phyloP scores from a whole-genome alignment of 2,888 invertebrate genomes.

The Drosophila sordidula region DNA sequence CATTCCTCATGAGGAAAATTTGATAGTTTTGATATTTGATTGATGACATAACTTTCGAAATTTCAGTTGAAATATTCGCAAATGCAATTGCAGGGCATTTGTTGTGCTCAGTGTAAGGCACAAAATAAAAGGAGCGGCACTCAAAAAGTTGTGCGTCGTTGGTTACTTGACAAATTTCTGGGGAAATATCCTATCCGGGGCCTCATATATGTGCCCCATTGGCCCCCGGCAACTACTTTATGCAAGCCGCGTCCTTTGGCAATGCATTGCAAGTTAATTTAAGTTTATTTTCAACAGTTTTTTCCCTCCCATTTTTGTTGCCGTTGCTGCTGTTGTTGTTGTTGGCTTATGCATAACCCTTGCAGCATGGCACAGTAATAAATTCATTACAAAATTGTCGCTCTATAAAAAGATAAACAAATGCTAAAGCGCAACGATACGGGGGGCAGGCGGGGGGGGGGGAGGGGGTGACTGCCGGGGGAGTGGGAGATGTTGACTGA shows the following conservation, averaged over 20 bases:
- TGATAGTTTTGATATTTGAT: neutral
- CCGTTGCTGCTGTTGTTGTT: conserved; percentile 19
- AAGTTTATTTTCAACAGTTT: conserved; percentile 68
- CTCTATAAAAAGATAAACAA: conserved; percentile 78
- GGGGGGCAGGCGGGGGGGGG: neutral
- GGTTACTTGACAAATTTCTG: conserved; percentile 64
- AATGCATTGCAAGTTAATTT: conserved; percentile 70
- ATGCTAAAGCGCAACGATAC: conserved; percentile 38
- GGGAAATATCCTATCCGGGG: conserved; percentile 46
- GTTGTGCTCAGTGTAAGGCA: conserved; percentile 21
- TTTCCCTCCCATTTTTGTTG: conserved; percentile 17
- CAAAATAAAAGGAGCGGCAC: conserved; percentile 16
- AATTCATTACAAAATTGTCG: conserved; percentile 79
- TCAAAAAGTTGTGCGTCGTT: conserved; percentile 57
- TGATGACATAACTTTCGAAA: neutral
- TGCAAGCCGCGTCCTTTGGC: conserved; percentile 44
- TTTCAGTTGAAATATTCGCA: neutral
- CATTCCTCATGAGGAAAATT: too few relatives aligned
- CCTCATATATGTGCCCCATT: conserved; percentile 21
- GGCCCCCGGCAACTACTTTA: conserved; percentile 24
- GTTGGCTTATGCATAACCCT: conserved; percentile 66
- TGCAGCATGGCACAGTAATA: conserved; percentile 64
- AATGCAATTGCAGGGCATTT: conserved; percentile 16
- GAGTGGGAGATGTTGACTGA: conserved; percentile 45
- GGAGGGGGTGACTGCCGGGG: neutral